phyloP scores from a whole-genome alignment of 2,113 vertebrate species.

The Hydropotes inermis region DNA sequence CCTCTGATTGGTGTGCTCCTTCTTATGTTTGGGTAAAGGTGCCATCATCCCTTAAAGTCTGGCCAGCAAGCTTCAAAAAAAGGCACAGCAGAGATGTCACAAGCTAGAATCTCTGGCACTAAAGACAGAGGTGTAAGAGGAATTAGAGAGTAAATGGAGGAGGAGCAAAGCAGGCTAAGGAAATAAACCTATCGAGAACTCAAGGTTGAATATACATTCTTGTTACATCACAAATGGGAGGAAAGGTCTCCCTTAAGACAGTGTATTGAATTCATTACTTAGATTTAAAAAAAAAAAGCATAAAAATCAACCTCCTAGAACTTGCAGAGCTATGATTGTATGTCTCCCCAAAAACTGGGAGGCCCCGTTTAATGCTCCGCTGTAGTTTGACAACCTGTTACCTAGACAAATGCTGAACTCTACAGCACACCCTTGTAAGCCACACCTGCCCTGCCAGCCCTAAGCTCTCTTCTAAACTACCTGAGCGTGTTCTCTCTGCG shows the following conservation, averaged over 20 bases:
- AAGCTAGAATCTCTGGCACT: not conserved
- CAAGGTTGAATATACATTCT: not conserved
- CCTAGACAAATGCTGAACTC: not conserved
- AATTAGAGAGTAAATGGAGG: not conserved
- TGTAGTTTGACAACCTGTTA: not conserved
- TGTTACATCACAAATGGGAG: not conserved
- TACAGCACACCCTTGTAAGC: fast-evolving
- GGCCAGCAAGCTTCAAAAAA: not conserved
- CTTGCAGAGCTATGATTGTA: not conserved
- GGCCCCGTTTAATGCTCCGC: fast-evolving
- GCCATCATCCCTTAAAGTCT: not conserved
- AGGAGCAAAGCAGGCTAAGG: not conserved
- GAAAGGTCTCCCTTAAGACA: not conserved
- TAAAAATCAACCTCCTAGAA: conserved; percentile 11
- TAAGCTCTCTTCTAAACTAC: not conserved
- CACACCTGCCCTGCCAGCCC: not conserved
- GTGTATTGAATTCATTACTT: not conserved
- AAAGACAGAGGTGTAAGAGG: not conserved
- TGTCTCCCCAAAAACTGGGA: not conserved
- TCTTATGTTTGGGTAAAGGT: not conserved
- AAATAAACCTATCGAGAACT: not conserved
- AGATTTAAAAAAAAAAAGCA: not conserved
- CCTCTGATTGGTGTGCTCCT: not conserved
- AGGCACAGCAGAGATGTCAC: not conserved
- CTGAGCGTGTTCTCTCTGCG: not conserved